These are phyloP conservation scores for Cygnus olor DNA, from an alignment of 2,797 vertebrate species.

Conservation along the genomic window DNA sequence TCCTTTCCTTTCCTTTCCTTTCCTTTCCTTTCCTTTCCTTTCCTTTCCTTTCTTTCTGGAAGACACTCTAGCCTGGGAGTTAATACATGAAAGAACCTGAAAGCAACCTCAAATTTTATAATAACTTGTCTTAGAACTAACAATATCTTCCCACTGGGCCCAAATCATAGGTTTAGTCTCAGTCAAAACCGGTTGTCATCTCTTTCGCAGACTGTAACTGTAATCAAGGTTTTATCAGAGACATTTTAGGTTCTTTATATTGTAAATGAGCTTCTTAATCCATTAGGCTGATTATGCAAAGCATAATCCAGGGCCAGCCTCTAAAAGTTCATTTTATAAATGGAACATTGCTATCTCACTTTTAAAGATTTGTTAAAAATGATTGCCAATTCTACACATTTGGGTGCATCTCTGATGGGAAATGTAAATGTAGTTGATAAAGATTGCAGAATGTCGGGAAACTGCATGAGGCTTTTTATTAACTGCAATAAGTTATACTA, in stretches of 20 bases:
- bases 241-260: constrained; percentile 9
- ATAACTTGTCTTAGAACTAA: background rate
- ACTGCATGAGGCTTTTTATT: constrained; percentile 6
- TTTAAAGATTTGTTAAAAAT: constrained; percentile 47
- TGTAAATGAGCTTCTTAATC: constrained; percentile 58
- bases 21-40: background rate
- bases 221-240: constrained; percentile 53
- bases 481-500: background rate
- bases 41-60: background rate
- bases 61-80: background rate
- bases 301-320: constrained; percentile 3
- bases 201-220: constrained; percentile 9
- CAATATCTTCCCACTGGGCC: background rate
- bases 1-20: too few species aligned
- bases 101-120: background rate
- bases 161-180: constrained; percentile 19
- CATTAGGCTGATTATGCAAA: constrained; percentile 62
- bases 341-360: background rate
- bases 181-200: constrained; percentile 27
- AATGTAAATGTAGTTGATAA: constrained; percentile 61
- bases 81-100: background rate
- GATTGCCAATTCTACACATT: constrained; percentile 16
- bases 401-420: constrained; percentile 42
- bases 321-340: constrained; percentile 60
- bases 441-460: constrained; percentile 23